Base-by-base conservation (phyloP, 2,888 invertebrate species). In the Drosophila prolongata region DNA sequence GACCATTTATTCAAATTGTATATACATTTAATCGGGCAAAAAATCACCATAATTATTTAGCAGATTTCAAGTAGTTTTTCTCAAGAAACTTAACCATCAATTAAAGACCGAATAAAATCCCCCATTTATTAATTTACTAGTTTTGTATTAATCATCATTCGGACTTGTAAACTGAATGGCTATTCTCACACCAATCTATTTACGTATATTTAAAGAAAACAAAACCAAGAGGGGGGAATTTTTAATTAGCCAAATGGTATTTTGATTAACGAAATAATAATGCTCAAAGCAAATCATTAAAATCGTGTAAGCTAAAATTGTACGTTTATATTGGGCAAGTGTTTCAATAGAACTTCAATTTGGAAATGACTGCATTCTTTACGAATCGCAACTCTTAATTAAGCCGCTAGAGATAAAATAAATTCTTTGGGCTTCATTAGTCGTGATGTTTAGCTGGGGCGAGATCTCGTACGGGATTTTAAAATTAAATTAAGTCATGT, bases 401-500 rank as follows among this genome's bases (percentile, higher is more conserved):
- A 85, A 80, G 75, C 75, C 79, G 87, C 79, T 44, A 77, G 58
- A 87, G 66, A 74, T 78, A 75, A 75, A 77, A 75, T 66, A 74
- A 72, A 78, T 83, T 80, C 38, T 58, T 56, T 71, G 74, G 55
- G 73, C 69, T 72, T 84, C 79, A 79, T 87, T 87, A 84, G 71
- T 54, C 3, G 10, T 24, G 37, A 49, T 27, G 53, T 47, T 40
- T 34, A 38, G 60, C 30, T 40, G 38, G 13, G 10, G 60, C 34
- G 34, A 47, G 57, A 49, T 68, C 61, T 55, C 46, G 75, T 19
- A 44, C 47, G 44, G 50, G 43, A 60, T 47, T 65, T 42, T 68
- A 44, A 71, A 71, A 73, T 80, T 61, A 76, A 80, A 83, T 88
- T 77, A 72, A 85, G 79, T 83, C 85, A 85, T 85, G 88, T 75